Evolutionary conservation across 2,797 vertebrate genomes (phyloP), one percentile per base, ranked within the genome.

Genomic region (Distichodus sexfasciatus): DNA sequence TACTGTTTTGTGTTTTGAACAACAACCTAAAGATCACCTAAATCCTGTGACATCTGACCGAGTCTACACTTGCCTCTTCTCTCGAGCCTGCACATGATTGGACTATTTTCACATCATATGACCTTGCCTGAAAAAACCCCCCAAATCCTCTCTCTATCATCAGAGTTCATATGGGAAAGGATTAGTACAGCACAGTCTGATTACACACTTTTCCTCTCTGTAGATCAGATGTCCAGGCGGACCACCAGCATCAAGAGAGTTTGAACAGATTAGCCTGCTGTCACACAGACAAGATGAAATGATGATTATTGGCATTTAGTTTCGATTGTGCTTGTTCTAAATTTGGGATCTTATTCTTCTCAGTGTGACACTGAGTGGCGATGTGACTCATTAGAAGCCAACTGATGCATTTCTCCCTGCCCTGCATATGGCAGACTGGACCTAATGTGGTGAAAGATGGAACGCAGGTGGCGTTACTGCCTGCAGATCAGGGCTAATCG

Each of bases 171-270:
- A 9, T 31, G 60, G 55, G 44, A 29, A 14, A 69, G 47, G 65
- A 69, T 75, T 61, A 75, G 55, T 28, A 12, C 29, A 35, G 29
- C 69, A 17, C 12, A 33, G 72, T 53, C 38, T 78, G 76, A 72
- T 69, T 78, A 72, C 17, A 48, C 21, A 23, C 64, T 60, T 64
- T 26, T 10, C 17, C 28, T 71, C 59, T 75, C 54, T 5, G 54
- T 59, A 72, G 47, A 50, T 48, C 69, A 69, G 47, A 65, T 47
- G 29, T 64, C 29, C 51, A 71, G 66, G 65, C 19, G 43, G 33
- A 68, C 65, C 55, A 40, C 28, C n/a, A 54, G 17, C 40, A 54
- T 21, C 36, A 19, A 54, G 51, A 55, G 50, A 54, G 41, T 40
- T 35, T 2, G 28, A 68, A 62, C 62, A 10, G 23, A 29, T 43